phyloP scores from a whole-genome alignment of 2,113 vertebrate species.

The Falcunculus frontatus region DNA sequence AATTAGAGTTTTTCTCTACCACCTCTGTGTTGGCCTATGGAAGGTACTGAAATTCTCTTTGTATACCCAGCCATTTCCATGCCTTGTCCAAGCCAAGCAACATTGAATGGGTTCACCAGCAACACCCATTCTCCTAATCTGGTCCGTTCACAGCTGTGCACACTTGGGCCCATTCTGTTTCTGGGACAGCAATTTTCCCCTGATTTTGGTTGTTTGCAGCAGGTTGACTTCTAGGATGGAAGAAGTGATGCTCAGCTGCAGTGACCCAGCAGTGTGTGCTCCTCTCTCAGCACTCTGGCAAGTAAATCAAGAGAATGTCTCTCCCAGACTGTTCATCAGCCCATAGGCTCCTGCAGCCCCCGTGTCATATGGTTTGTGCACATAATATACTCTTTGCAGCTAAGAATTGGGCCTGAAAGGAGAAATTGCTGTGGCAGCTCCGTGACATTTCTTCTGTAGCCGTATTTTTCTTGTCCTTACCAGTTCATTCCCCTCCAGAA shows the following conservation, averaged over 20 bases:
- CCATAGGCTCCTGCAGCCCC: background rate
- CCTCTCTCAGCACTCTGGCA: background rate
- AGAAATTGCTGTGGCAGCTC: background rate
- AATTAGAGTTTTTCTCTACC: background rate
- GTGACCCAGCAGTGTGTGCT: background rate
- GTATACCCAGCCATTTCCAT: background rate
- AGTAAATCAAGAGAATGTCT: background rate
- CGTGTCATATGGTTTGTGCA: background rate
- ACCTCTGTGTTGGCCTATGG: background rate
- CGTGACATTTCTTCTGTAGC: background rate
- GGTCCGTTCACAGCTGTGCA: background rate
- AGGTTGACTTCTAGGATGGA: background rate
- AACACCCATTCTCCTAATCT: background rate
- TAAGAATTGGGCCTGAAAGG: background rate
- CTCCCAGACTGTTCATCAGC: background rate
- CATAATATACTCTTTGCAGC: background rate
- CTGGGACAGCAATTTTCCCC: background rate
- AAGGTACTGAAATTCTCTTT: background rate
- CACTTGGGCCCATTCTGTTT: accelerated
- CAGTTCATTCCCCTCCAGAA: background rate
- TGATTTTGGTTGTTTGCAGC: background rate
- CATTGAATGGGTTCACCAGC: background rate
- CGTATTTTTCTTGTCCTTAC: background rate
- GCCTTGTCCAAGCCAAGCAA: background rate
- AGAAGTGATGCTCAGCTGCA: background rate